Evolutionary conservation across 2,797 vertebrate genomes (phyloP).

Genomic region (Lepilemur septentrionalis): DNA sequence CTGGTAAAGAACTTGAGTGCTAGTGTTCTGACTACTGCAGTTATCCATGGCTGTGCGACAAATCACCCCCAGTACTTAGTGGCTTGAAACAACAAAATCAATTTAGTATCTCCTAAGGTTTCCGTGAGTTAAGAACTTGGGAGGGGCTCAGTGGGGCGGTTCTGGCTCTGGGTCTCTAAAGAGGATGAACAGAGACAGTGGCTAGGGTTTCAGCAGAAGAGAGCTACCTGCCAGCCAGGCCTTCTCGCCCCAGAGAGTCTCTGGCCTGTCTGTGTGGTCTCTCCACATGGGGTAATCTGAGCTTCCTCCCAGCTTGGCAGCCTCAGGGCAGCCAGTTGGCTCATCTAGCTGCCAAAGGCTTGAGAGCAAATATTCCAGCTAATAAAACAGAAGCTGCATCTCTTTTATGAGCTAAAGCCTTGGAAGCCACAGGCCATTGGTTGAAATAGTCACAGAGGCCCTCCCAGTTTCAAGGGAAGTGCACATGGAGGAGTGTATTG

Average conservation of each 20-base stretch:
- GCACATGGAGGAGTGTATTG: rapidly evolving
- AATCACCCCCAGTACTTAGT: neutral
- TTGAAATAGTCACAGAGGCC: neutral
- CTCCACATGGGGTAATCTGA: neutral
- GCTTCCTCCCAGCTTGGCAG: neutral
- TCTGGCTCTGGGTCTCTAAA: neutral
- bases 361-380: neutral
- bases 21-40: neutral
- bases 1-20: rapidly evolving
- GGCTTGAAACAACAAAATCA: neutral
- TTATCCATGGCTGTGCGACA: neutral
- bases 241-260: rapidly evolving
- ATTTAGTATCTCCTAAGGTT: neutral
- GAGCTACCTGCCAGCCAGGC: rapidly evolving
- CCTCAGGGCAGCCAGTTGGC: rapidly evolving
- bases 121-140: neutral
- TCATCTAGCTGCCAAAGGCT: neutral
- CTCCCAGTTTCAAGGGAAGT: too few relatives aligned
- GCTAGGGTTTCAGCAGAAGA: neutral
- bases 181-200: neutral
- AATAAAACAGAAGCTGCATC: neutral
- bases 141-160: neutral
- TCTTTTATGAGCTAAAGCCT: neutral
- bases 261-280: neutral
- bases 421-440: neutral